Conservation (phyloP, 2,113 vertebrate genomes). For the Brevimyrus niger region DNA sequence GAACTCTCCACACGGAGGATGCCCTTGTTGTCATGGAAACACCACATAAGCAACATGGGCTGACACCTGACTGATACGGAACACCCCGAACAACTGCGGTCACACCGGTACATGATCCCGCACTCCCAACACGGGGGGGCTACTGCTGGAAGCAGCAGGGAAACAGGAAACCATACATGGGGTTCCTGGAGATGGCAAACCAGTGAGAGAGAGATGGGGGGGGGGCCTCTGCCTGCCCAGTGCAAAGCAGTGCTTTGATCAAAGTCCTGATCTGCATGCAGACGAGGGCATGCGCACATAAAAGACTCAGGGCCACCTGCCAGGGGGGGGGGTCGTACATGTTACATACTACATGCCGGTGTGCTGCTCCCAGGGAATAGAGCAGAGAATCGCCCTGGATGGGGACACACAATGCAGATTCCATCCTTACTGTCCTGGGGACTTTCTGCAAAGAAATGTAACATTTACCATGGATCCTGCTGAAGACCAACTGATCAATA, state of each 20-base stretch:
- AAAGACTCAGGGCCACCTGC: background rate
- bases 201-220: too few species aligned
- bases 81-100: background rate
- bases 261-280: background rate
- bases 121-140: background rate
- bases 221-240: too few species aligned
- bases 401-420: background rate
- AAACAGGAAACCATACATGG: background rate
- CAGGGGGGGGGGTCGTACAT: background rate
- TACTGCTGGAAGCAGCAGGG: background rate
- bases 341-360: background rate
- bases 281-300: background rate
- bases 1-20: background rate
- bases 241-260: background rate
- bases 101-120: background rate
- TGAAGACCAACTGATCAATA: background rate
- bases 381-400: background rate
- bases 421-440: background rate
- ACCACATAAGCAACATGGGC: background rate
- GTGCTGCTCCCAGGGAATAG: background rate
- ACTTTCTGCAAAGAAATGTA: background rate
- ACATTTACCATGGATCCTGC: background rate
- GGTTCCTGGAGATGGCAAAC: background rate
- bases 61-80: background rate
- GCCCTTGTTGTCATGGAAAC: background rate